Evolutionary conservation across 2,113 vertebrate genomes (phyloP).

Genomic region (Xenopus laevis): DNA sequence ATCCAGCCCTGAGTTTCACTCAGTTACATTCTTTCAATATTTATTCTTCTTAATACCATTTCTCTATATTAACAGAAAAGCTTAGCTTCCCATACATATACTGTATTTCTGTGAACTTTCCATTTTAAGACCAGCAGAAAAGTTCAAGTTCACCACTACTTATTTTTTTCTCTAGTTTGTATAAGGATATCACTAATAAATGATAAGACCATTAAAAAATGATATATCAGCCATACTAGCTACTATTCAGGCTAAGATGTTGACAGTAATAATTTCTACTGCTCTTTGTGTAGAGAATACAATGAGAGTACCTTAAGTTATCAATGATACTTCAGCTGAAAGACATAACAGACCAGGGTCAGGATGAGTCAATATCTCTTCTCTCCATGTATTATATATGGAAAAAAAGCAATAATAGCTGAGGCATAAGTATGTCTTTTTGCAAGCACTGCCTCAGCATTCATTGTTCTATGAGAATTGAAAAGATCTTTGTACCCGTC

Average conservation of each 20-base stretch:
- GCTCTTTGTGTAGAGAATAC: conserved; percentile 8
- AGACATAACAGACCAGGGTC: neutral
- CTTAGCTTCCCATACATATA: too few relatives aligned
- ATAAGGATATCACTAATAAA: conserved; percentile 14
- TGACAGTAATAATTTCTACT: conserved; percentile 4
- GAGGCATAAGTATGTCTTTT: neutral
- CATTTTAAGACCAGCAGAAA: too few relatives aligned
- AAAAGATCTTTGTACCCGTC: too few relatives aligned
- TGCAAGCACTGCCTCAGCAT: neutral
- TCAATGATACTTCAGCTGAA: conserved; percentile 18
- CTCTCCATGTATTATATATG: conserved; percentile 8
- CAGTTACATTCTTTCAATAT: too few relatives aligned
- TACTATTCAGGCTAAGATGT: conserved; percentile 13
- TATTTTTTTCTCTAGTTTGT: neutral
- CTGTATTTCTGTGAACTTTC: too few relatives aligned
- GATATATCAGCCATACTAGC: conserved; percentile 3
- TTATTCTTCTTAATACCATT: too few relatives aligned
- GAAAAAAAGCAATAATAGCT: conserved; percentile 6
- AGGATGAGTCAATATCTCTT: conserved; percentile 15
- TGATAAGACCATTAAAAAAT: conserved; percentile 22
- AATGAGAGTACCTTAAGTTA: conserved; percentile 2
- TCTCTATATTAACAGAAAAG: too few relatives aligned
- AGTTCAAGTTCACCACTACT: too few relatives aligned
- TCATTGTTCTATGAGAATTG: conserved; percentile 15
- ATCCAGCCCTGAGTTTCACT: too few relatives aligned